A percentile compares a stretch with the other conserved stretches of the same genome.
These are phyloP conservation scores for Coregonus suidteri DNA, from an alignment of 2,797 vertebrate genomes.

Conservation along the genomic window DNA sequence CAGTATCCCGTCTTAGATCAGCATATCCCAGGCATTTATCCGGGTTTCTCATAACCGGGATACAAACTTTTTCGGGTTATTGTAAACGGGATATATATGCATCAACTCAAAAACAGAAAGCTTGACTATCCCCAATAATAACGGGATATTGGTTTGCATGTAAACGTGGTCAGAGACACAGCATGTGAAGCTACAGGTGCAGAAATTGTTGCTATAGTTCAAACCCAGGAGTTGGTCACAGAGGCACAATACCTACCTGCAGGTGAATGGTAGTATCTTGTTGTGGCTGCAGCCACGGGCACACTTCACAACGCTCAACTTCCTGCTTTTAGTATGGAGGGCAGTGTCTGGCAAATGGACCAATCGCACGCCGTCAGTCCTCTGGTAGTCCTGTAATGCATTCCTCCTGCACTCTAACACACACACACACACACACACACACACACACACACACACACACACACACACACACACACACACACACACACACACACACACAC, in stretches of 20 bases:
- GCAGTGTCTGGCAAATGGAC: conserved; percentile 75
- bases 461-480: no score
- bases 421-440: conserved; percentile 4
- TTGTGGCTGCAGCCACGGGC: conserved; percentile 89
- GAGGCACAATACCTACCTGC: conserved; percentile 82
- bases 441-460: no score
- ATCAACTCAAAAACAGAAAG: no score
- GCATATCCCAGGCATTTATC: no score
- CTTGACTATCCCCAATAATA: no score
- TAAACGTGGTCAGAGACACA: neutral
- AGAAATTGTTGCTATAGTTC: neutral
- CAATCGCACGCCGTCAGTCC: conserved; percentile 82
- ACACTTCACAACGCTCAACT: conserved; percentile 85
- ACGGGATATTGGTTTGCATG: neutral
- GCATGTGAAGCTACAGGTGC: neutral
- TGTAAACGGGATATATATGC: no score
- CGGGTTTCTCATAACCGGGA: no score
- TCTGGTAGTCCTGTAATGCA: conserved; percentile 92
- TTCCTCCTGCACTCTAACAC: conserved; percentile 86
- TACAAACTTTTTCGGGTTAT: no score
- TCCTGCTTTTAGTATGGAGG: conserved; percentile 83
- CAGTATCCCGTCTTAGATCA: no score
- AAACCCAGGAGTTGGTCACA: neutral
- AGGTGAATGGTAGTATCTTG: conserved; percentile 86
- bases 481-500: no score